phyloP scores from a whole-genome alignment of 2,888 invertebrate species.

The Nemotelus pantherinus region DNA sequence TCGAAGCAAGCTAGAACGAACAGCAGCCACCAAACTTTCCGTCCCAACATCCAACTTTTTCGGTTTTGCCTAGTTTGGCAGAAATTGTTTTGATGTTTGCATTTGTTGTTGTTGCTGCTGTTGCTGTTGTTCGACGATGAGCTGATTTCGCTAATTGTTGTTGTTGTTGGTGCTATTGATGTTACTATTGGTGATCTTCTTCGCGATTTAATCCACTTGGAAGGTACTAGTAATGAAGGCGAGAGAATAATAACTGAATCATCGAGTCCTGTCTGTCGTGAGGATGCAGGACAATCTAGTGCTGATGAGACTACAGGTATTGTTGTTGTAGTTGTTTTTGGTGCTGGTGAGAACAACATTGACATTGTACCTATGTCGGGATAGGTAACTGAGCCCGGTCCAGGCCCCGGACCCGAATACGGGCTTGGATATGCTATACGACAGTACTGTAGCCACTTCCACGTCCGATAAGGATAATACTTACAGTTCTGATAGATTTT shows the following conservation, averaged over 20 bases:
- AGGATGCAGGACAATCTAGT: not conserved
- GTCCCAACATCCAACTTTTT: slow-evolving; percentile 44
- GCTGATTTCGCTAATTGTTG: not conserved
- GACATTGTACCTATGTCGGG: not conserved
- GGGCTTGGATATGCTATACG: slow-evolving; percentile 48
- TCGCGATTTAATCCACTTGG: not conserved
- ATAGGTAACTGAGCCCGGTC: slow-evolving; percentile 34
- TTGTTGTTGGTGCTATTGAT: not conserved
- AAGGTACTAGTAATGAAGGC: not conserved
- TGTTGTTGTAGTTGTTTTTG: not conserved
- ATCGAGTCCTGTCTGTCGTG: not conserved
- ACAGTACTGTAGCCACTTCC: slow-evolving; percentile 43
- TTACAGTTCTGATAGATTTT: not conserved
- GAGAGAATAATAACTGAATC: slow-evolving; percentile 14
- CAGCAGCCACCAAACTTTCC: slow-evolving; percentile 60
- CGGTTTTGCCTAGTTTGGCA: not conserved
- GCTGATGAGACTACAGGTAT: not conserved
- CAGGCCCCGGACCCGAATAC: slow-evolving; percentile 47
- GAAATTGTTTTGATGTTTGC: slow-evolving; percentile 8
- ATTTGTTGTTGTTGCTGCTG: slow-evolving; percentile 3
- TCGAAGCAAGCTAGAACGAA: slow-evolving; percentile 62
- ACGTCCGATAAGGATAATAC: slow-evolving; percentile 31
- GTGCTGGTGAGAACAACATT: not conserved
- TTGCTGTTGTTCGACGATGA: slow-evolving; percentile 1
- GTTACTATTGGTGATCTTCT: not conserved